Evolutionary conservation across 2,113 vertebrate species (phyloP).

Genomic region (Ardeotis arabs): DNA sequence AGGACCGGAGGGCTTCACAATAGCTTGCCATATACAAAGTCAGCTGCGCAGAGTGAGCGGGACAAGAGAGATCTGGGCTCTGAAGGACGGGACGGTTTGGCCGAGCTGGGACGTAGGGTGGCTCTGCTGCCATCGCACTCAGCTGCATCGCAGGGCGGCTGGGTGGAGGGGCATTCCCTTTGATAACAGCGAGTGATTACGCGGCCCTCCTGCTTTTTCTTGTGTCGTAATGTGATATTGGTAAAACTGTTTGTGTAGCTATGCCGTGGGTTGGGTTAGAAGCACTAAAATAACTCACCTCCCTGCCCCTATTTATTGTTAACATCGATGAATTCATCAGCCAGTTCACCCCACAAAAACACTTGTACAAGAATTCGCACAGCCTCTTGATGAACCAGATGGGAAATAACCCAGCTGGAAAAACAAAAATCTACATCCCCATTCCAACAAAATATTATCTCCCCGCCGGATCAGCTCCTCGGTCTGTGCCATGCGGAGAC

Average conservation of each 20-base stretch:
- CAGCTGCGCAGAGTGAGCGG: neutral
- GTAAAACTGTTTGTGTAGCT: neutral
- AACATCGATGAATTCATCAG: neutral
- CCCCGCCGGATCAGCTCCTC: neutral
- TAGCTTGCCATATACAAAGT: neutral
- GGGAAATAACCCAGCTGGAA: conserved; percentile 7
- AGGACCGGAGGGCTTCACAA: neutral
- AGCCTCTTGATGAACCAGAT: neutral
- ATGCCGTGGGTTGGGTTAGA: neutral
- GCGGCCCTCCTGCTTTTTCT: neutral
- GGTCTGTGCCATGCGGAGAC: neutral
- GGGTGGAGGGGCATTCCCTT: neutral
- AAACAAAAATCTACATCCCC: neutral
- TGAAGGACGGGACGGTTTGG: neutral
- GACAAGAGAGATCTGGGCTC: neutral
- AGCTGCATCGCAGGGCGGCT: neutral
- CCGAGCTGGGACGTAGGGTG: fast-evolving
- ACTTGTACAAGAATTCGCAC: neutral
- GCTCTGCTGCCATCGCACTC: neutral
- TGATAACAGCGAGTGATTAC: fast-evolving
- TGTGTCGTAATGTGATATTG: fast-evolving
- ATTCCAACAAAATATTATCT: neutral
- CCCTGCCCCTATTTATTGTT: neutral
- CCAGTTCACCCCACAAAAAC: neutral
- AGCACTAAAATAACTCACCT: neutral